Percentiles rank a stretch among this genome's conserved stretches.
These are phyloP conservation scores for Spea bombifrons DNA, from an alignment of 2,113 vertebrate species.

Conservation along the genomic window DNA sequence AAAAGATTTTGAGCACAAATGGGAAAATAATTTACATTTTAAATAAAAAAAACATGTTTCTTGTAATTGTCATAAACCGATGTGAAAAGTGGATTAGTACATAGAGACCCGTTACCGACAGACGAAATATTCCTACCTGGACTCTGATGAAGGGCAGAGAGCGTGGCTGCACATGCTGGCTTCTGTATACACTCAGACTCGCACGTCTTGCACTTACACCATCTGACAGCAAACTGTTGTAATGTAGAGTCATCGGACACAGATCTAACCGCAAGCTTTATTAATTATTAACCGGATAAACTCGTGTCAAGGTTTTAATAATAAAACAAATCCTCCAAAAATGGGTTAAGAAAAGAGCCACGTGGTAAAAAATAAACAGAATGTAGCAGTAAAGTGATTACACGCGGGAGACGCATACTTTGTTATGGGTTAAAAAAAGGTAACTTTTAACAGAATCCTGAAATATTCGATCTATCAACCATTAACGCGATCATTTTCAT, in stretches of 20 bases:
- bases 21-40: no score
- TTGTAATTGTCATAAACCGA: no score
- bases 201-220: neutral
- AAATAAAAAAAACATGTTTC: no score
- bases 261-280: slow-evolving; percentile 35
- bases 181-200: slow-evolving; percentile 18
- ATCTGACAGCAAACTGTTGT: slow-evolving; percentile 20
- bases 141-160: slow-evolving; percentile 19
- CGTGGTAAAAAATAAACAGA: neutral
- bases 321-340: slow-evolving; percentile 36
- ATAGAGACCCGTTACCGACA: no score
- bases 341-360: neutral
- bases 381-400: neutral
- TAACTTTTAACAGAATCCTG: slow-evolving; percentile 1
- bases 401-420: neutral
- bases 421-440: slow-evolving; percentile 1
- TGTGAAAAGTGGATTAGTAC: no score
- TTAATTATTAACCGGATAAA: slow-evolving; percentile 53
- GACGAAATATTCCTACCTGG: slow-evolving; percentile 21
- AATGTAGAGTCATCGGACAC: slow-evolving; percentile 29
- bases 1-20: no score
- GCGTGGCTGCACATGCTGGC: slow-evolving; percentile 46
- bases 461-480: slow-evolving; percentile 45
- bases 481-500: slow-evolving; percentile 54
- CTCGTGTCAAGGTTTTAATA: slow-evolving; percentile 47